Evolutionary conservation across 2,797 vertebrate genomes (phyloP), one percentile per base, ranked within the genome.

Genomic region (Parambassis ranga): DNA sequence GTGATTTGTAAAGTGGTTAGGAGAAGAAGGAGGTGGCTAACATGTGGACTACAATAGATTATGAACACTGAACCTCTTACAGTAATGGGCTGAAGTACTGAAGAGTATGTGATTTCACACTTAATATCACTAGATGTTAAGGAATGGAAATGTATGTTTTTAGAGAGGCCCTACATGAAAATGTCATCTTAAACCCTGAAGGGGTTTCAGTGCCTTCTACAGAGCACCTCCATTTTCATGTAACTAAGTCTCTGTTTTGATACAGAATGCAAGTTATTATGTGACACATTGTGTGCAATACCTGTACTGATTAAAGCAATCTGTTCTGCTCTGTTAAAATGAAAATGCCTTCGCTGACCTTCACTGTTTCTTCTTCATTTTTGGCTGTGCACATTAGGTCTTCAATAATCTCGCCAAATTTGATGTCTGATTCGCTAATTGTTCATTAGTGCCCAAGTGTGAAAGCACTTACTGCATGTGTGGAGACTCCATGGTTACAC

Each of bases 11-110:
- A 70, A 72, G 66, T 36, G 50, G 50, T 61, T 0, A 3, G 19
- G 39, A 38, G 43, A 44, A 13, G 32, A 48, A 66, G 35, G 50
- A 72, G 61, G 68, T 39, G 63, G 58, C 53, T 2, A 42, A 62
- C 56, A 31, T 26, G 32, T 31, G 20, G 18, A 44, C 41, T 4
- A 24, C 28, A 42, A 64, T 38, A 39, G 52, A 65, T 43, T 10
- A 37, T 20, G 24, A 78, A 39, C 36, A 30, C 14, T 10, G 33
- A 38, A 53, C 31, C 50, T 14, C 52, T 18, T 63, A 28, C 28
- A 6, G 27, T 28, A 37, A 58, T 14, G 47, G 23, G 42, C 18
- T 36, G 35, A 9, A 55, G 37, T 37, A 47, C 48, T 37, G 26
- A n/a, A 3, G 5, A 61, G 50, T 19, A 22, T 14, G 24, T 50